Evolutionary conservation across 2,888 invertebrate species (phyloP).

Genomic region (Pandemis heparana): DNA sequence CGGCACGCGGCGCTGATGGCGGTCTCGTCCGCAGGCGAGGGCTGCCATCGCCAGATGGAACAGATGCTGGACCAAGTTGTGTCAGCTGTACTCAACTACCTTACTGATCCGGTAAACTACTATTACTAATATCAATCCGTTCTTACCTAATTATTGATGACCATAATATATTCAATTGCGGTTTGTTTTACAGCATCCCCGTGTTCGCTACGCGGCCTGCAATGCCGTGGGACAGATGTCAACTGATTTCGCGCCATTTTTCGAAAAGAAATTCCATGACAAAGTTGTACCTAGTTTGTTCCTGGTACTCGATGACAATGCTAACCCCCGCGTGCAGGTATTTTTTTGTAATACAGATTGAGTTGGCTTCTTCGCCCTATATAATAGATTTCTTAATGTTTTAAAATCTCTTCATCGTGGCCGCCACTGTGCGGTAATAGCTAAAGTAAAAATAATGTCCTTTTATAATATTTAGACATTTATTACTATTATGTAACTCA

Average conservation of each 20-base stretch:
- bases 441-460: no score
- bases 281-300: slow-evolving; percentile 97
- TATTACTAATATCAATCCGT: slow-evolving; percentile 4
- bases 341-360: neutral
- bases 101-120: slow-evolving; percentile 91
- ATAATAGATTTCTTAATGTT: neutral
- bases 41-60: slow-evolving; percentile 99
- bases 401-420: no score
- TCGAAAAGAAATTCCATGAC: slow-evolving; percentile 99
- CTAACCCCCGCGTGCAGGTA: slow-evolving; percentile 97
- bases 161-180: slow-evolving; percentile 5
- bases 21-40: slow-evolving; percentile 98
- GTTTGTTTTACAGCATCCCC: slow-evolving; percentile 89
- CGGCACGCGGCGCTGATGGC: slow-evolving; percentile 99
- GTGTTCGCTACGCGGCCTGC: slow-evolving; percentile 98
- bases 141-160: slow-evolving; percentile 2
- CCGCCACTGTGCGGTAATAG: no score
- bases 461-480: neutral
- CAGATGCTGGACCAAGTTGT: slow-evolving; percentile 96
- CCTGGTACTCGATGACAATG: slow-evolving; percentile 94
- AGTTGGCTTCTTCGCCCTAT: neutral
- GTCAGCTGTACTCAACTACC: slow-evolving; percentile 94
- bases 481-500: neutral
- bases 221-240: slow-evolving; percentile 99
- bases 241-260: slow-evolving; percentile 98